Evolutionary conservation across 1,140 invertebrate species (phyloP), one percentile per base, ranked within the genome.

Genomic region (Macrotrachela quadricornifera): DNA sequence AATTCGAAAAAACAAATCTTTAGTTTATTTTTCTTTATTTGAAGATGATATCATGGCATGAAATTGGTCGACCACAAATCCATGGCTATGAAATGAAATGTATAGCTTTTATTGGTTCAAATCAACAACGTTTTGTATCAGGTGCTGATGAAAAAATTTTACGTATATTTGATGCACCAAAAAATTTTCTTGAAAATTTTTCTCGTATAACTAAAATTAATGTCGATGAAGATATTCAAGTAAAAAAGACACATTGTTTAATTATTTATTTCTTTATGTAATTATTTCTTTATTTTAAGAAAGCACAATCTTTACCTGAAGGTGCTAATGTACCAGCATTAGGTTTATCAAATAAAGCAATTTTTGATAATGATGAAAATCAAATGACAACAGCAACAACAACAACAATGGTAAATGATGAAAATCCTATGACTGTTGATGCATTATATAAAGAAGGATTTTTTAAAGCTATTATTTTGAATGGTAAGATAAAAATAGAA

Each of bases 141-240:
- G 85, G 85, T 14, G 86, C 85, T 1, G 90, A 96, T 67, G 91
- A 97, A 69, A 97, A 97, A 70, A 80, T 95, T 13, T 71, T 85
- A 6, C 66, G 90, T 41, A 78, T 80, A 46, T 95, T 95, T 68
- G 68, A 75, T 59, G 83, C 84, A 0, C 81, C 88, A 0, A 71
- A 74, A 55, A 83, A 79, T 64, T 92, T 91, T 64, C 67, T 83
- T 9, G 70, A 78, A 56, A 86, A 85, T 70, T 80, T 85, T 59
- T 72, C 70, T 57, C 74, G 71, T 61, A 75, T 54, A 16, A 47
- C 21, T 4, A 30, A 30, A 30, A 30, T 30, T 30, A 30, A 30
- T 30, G 21, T 30, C 21, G 21, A 30, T 30, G 21, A 30, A 30
- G 21, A 30, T 30, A 30, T 30, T 30, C 21, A 30, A 30, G 21